phyloP scores from a whole-genome alignment of 1,140 invertebrate species.

The Charaxes varanes region DNA sequence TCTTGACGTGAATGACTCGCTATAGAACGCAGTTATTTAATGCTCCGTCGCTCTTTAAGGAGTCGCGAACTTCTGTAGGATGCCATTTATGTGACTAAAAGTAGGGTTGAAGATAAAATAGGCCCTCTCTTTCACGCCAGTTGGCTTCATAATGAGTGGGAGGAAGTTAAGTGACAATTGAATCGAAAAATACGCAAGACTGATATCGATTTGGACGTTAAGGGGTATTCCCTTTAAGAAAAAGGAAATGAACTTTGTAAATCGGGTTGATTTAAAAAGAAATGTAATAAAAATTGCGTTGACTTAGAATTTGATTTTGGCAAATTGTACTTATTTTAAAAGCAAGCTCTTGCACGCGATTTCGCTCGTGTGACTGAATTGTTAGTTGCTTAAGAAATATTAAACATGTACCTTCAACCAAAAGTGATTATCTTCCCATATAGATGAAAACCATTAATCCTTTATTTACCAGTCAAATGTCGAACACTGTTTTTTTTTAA shows the following conservation, averaged over 20 bases:
- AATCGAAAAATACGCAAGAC: slow-evolving; percentile 11
- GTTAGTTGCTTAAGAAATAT: too few species aligned
- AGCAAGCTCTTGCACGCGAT: too few species aligned
- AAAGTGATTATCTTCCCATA: too few species aligned
- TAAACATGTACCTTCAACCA: too few species aligned
- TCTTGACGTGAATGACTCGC: slow-evolving; percentile 39
- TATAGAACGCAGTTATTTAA: slow-evolving; percentile 55
- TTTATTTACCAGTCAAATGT: too few species aligned
- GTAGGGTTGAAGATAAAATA: slow-evolving; percentile 44
- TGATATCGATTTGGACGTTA: slow-evolving; percentile 3
- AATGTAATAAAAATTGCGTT: too few species aligned
- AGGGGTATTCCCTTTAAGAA: not conserved
- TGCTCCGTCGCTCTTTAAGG: slow-evolving; percentile 57
- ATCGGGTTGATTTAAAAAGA: too few species aligned
- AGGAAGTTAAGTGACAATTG: slow-evolving; percentile 15
- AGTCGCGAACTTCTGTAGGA: slow-evolving; percentile 42
- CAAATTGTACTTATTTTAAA: too few species aligned
- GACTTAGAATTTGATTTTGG: too few species aligned
- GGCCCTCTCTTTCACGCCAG: slow-evolving; percentile 36
- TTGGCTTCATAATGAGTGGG: slow-evolving; percentile 31
- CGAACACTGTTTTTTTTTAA: too few species aligned
- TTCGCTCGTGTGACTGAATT: too few species aligned
- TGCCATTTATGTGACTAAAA: slow-evolving; percentile 53
- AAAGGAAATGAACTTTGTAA: not conserved
- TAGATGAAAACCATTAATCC: too few species aligned